A percentile compares a stretch with the other conserved stretches of the same genome.
Conservation (phyloP, 2,113 vertebrate species). For the Boulengeromyrus knoepffleri region DNA sequence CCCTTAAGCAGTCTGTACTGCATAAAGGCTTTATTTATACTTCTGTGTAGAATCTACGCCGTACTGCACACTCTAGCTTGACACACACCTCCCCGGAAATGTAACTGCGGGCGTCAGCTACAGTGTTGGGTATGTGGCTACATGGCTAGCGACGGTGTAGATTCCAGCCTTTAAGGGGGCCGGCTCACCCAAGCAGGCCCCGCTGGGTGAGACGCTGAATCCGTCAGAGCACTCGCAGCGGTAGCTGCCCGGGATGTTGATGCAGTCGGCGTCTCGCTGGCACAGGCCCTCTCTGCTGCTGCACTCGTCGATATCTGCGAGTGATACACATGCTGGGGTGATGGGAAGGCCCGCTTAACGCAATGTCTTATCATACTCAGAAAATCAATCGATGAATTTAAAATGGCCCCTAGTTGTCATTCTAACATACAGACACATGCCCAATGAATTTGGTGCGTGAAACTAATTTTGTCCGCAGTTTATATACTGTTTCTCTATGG, state of each 20-base stretch:
- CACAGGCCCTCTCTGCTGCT: conserved; percentile 68
- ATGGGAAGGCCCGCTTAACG: not conserved
- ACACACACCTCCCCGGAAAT: not conserved
- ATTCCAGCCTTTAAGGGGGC: not conserved
- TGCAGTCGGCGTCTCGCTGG: conserved; percentile 74
- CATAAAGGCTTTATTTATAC: not conserved
- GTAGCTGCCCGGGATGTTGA: conserved; percentile 77
- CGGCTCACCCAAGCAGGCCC: conserved; percentile 72
- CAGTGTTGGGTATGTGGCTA: not conserved
- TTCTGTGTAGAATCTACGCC: not conserved
- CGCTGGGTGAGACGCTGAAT: conserved; percentile 68
- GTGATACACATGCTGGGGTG: not conserved
- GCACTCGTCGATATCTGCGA: conserved; percentile 73
- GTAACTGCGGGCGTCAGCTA: not conserved
- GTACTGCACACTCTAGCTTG: not conserved
- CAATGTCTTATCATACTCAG: not conserved
- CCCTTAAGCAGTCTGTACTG: not conserved
- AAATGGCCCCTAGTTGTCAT: not conserved
- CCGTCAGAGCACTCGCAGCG: conserved; percentile 72
- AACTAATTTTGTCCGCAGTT: not conserved
- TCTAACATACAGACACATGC: not conserved
- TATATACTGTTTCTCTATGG: not conserved
- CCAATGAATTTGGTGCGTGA: not conserved
- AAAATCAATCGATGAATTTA: not conserved
- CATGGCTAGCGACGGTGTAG: not conserved